These are phyloP conservation scores for Mimumesa dahlbomi DNA, from an alignment of 2,888 invertebrate genomes.

Conservation along the genomic window DNA sequence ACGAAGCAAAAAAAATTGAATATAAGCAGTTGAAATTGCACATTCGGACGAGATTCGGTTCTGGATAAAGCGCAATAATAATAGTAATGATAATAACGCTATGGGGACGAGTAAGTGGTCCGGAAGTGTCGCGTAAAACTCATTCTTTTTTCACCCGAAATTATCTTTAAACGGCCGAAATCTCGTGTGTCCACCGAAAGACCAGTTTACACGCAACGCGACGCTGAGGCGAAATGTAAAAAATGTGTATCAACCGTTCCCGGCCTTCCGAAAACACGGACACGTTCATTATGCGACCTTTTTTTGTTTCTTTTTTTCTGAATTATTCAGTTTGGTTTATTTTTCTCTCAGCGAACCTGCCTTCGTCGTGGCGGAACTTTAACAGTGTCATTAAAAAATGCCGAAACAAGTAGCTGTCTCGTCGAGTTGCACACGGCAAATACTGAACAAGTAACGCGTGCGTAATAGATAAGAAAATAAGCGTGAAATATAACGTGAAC, in stretches of 20 bases:
- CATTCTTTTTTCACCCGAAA: constrained; percentile 7
- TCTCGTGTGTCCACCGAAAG: background rate
- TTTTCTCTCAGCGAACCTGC: too few species aligned
- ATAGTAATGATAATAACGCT: constrained; percentile 22
- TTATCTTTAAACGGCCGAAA: constrained; percentile 6
- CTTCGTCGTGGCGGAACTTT: background rate
- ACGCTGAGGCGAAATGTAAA: constrained; percentile 10
- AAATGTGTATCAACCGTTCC: constrained; percentile 26
- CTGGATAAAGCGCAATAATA: constrained; percentile 13
- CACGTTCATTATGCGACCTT: constrained; percentile 3
- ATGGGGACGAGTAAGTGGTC: background rate
- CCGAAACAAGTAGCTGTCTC: background rate
- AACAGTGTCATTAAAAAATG: background rate
- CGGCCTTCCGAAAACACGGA: background rate
- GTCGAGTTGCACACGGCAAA: background rate
- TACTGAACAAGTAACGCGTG: too few species aligned
- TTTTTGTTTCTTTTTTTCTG: background rate
- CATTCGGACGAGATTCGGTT: background rate
- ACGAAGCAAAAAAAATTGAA: background rate
- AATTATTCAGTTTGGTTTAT: too few species aligned
- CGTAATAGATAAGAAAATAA: too few species aligned
- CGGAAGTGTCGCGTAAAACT: constrained; percentile 7
- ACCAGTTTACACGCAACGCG: constrained; percentile 8
- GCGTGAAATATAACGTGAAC: too few species aligned
- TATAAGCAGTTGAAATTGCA: too few species aligned